phyloP scores from a whole-genome alignment of 2,888 invertebrate genomes.

The Rhingia rostrata region DNA sequence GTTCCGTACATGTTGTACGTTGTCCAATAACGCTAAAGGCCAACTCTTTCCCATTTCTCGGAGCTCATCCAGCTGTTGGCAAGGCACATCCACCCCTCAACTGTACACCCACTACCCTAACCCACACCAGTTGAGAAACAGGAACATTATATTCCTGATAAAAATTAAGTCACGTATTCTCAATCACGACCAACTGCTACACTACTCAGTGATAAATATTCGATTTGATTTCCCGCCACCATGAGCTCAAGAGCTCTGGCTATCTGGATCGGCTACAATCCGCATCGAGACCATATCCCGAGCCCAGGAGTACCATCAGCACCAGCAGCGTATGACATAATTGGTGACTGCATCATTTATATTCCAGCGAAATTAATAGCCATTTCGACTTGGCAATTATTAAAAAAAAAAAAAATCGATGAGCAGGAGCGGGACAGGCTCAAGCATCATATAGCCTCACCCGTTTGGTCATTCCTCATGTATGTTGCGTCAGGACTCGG shows the following conservation, averaged over 20 bases:
- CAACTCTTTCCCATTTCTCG: constrained; percentile 57
- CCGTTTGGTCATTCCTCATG: constrained; percentile 11
- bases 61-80: constrained; percentile 14
- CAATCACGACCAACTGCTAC: constrained; percentile 80
- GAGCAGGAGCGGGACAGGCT: background rate
- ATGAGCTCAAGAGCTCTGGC: constrained; percentile 21
- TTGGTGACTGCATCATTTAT: constrained; percentile 72
- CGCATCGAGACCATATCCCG: constrained; percentile 1
- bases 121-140: constrained; percentile 10
- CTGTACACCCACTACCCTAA: constrained; percentile 7
- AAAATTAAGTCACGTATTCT: constrained; percentile 81
- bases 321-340: constrained; percentile 59
- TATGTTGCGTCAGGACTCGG: background rate
- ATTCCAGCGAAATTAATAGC: constrained; percentile 71
- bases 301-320: background rate
- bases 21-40: constrained; percentile 65
- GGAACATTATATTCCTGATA: constrained; percentile 75
- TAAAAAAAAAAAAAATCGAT: constrained; percentile 55
- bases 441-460: background rate
- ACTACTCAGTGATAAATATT: constrained; percentile 73
- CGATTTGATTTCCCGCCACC: constrained; percentile 67
- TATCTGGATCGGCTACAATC: constrained; percentile 40
- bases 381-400: constrained; percentile 67
- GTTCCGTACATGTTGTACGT: constrained; percentile 71
- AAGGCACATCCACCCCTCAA: background rate